Evolutionary conservation across 2,888 invertebrate genomes (phyloP).

Genomic region (Sericinus montela): DNA sequence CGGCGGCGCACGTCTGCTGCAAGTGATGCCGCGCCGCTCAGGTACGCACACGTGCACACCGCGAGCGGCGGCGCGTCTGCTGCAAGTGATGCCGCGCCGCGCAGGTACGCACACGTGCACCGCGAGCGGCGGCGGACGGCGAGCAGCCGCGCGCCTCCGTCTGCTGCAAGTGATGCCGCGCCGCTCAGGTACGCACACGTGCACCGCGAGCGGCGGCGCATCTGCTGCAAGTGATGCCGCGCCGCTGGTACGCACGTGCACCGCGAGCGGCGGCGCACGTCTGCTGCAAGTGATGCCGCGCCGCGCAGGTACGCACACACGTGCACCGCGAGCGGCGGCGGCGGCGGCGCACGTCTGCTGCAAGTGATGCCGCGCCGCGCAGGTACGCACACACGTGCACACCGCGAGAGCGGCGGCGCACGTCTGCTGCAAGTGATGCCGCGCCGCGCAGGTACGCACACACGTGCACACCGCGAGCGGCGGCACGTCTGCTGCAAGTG

Average conservation of each 20-base stretch:
- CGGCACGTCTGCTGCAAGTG: background rate
- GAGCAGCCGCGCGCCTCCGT: background rate
- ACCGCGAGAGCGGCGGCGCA: background rate
- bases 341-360: too few relatives aligned
- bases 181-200: background rate
- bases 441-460: background rate
- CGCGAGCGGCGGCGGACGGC: background rate
- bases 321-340: too few relatives aligned
- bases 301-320: background rate
- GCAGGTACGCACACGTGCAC: too few relatives aligned
- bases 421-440: background rate
- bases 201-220: background rate
- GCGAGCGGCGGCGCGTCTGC: background rate
- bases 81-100: too few relatives aligned
- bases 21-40: background rate
- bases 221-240: conserved; percentile 76
- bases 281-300: background rate
- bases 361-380: too few relatives aligned
- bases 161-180: background rate
- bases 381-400: too few relatives aligned
- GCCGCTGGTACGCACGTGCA: background rate
- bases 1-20: conserved; percentile 24
- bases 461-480: conserved; percentile 1
- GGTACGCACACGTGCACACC: background rate
- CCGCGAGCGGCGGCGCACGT: background rate